Conservation (phyloP, 2,888 invertebrate genomes). For the Clivina fossor region DNA sequence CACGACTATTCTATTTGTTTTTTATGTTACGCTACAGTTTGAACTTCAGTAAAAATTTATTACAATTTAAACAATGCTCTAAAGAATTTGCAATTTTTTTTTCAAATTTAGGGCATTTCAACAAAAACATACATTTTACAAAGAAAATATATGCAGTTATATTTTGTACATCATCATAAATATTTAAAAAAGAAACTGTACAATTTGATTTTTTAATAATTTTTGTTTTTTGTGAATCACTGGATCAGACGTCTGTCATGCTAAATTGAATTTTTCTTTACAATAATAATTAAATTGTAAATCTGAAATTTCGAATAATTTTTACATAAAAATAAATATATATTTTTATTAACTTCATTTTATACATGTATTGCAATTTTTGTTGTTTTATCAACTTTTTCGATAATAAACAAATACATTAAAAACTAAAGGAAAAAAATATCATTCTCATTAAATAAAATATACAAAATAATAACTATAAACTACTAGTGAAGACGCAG, state of each 20-base stretch:
- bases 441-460: slow-evolving; percentile 2
- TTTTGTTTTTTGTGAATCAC: slow-evolving; percentile 4
- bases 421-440: slow-evolving; percentile 15
- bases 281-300: not conserved
- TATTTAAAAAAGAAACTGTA: slow-evolving; percentile 19
- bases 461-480: slow-evolving; percentile 7
- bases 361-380: slow-evolving; percentile 11
- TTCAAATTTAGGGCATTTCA: slow-evolving; percentile 19
- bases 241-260: too few relatives aligned
- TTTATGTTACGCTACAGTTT: slow-evolving; percentile 26
- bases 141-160: slow-evolving; percentile 27
- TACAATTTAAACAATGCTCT: slow-evolving; percentile 31
- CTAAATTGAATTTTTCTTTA: not conserved
- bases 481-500: slow-evolving; percentile 3
- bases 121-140: slow-evolving; percentile 30
- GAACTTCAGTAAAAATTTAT: slow-evolving; percentile 34
- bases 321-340: not conserved
- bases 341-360: too few relatives aligned
- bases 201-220: slow-evolving; percentile 6
- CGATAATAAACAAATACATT: too few relatives aligned
- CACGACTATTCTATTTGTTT: slow-evolving; percentile 29
- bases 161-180: slow-evolving; percentile 29
- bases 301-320: not conserved
- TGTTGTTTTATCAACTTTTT: slow-evolving; percentile 1
- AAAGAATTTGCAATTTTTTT: slow-evolving; percentile 16